Conservation (phyloP, 2,888 invertebrate species). For the Epirrhoe tristata region DNA sequence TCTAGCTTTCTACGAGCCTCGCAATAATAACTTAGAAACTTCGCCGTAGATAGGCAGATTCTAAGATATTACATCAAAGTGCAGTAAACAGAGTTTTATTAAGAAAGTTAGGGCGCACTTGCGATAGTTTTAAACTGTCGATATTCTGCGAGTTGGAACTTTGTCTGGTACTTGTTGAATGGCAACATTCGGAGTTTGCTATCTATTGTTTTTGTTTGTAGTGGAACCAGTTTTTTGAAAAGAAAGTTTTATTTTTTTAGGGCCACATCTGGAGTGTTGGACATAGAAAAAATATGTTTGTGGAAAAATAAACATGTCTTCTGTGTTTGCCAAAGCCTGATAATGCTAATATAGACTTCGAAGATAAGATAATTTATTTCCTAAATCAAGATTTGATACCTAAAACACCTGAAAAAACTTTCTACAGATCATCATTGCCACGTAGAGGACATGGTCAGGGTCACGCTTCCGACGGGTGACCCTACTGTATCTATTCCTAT, state of each 20-base stretch:
- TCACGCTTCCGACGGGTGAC: too few relatives aligned
- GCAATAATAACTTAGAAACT: slow-evolving; percentile 28
- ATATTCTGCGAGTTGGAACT: slow-evolving; percentile 41
- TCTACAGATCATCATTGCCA: too few relatives aligned
- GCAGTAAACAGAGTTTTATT: slow-evolving; percentile 45
- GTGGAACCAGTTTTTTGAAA: neutral
- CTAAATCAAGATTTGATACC: too few relatives aligned
- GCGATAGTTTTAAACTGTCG: slow-evolving; percentile 55
- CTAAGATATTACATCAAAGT: slow-evolving; percentile 32
- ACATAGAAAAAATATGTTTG: neutral
- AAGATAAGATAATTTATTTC: too few relatives aligned
- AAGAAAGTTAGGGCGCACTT: slow-evolving; percentile 46
- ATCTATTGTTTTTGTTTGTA: slow-evolving; percentile 9
- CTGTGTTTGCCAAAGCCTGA: too few relatives aligned
- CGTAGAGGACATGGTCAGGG: too few relatives aligned
- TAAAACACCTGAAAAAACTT: too few relatives aligned
- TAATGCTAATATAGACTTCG: too few relatives aligned
- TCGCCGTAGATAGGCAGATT: slow-evolving; percentile 31
- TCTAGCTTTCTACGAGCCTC: slow-evolving; percentile 7
- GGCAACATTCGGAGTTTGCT: neutral
- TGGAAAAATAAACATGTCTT: too few relatives aligned
- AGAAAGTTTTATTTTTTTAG: neutral
- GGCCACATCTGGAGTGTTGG: neutral
- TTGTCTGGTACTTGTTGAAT: slow-evolving; percentile 32
- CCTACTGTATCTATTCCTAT: too few relatives aligned